These are phyloP conservation scores for Shargacucullia verbasci DNA, from an alignment of 2,888 invertebrate species.

Conservation along the genomic window DNA sequence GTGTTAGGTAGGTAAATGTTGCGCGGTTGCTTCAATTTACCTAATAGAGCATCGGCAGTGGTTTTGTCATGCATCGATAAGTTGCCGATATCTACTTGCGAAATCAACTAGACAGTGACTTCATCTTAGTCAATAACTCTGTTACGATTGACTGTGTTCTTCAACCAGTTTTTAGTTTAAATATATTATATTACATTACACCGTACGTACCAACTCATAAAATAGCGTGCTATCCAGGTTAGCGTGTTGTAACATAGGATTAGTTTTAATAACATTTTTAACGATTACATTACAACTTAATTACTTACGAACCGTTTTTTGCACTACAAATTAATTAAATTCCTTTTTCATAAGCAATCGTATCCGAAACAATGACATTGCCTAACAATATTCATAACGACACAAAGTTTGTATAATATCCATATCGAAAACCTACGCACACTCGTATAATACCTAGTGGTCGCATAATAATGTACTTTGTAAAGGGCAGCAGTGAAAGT, in stretches of 20 bases:
- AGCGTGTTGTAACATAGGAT: slow-evolving; percentile 64
- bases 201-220: slow-evolving; percentile 36
- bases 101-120: slow-evolving; percentile 69
- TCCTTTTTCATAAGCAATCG: not conserved
- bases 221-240: slow-evolving; percentile 59
- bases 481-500: slow-evolving; percentile 68
- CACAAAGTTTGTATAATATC: slow-evolving; percentile 9
- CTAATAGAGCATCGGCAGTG: slow-evolving; percentile 51
- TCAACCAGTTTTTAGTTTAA: slow-evolving; percentile 37
- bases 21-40: slow-evolving; percentile 63
- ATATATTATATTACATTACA: slow-evolving; percentile 18
- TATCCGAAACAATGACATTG: not conserved
- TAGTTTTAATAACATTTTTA: slow-evolving; percentile 62
- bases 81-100: slow-evolving; percentile 60
- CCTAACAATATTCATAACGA: not conserved
- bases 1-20: slow-evolving; percentile 47
- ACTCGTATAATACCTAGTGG: slow-evolving; percentile 23
- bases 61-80: slow-evolving; percentile 67
- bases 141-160: slow-evolving; percentile 39
- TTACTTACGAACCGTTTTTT: slow-evolving; percentile 50
- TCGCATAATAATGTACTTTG: slow-evolving; percentile 37
- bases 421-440: slow-evolving; percentile 28
- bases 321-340: slow-evolving; percentile 5
- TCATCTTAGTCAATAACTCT: slow-evolving; percentile 58
- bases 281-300: slow-evolving; percentile 47